Evolutionary conservation across 2,888 invertebrate genomes (phyloP), one percentile per base, ranked within the genome.

Genomic region (Desoria tigrina): DNA sequence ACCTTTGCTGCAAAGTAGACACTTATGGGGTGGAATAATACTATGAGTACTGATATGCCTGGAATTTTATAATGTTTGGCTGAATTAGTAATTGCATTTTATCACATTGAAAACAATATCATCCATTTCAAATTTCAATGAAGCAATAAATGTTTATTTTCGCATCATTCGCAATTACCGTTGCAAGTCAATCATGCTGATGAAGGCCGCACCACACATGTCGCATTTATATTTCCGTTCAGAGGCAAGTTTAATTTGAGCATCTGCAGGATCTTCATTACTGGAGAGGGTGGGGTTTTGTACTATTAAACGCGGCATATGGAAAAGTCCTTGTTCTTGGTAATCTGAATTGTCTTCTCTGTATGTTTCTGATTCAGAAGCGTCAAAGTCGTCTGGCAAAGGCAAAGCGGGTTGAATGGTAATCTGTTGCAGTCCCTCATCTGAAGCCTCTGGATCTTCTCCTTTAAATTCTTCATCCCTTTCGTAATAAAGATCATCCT

Each of bases 1-100:
- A 63, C 63, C 66, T 68, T 74, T 73, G 11, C 65, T 65, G 55
- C 74, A 74, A 14, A 74, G 58, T 2, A 59, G n/a, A 54, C 74
- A 74, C 39, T 72, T 72, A 42, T 73, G 73, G 2, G 74, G 72
- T 26, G 73, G 68, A 42, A 68, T 54, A n/a, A 68, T 54, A 39
- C 60, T 65, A 45, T 72, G 70, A 11, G 69, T 69, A n/a, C 63
- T 28, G 53, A 69, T 54, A 66, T 75, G 75, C 55, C 73, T 71
- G 42, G 18, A 57, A n/a, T n/a, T n/a, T n/a, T n/a, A n/a, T n/a
- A n/a, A n/a, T n/a, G n/a, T n/a, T n/a, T n/a, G n/a, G n/a, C n/a
- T n/a, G 37, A 23, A 21, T 24, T 14, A n/a, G 11, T 37, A 24
- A n/a, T 18, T 7, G 16, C 3, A 55, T 9, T 55, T 32, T 28